Percentiles rank a stretch among this genome's conserved stretches.
These are phyloP conservation scores for Phylloscopus whistleri DNA, from an alignment of 2,113 vertebrate genomes.

Conservation along the genomic window DNA sequence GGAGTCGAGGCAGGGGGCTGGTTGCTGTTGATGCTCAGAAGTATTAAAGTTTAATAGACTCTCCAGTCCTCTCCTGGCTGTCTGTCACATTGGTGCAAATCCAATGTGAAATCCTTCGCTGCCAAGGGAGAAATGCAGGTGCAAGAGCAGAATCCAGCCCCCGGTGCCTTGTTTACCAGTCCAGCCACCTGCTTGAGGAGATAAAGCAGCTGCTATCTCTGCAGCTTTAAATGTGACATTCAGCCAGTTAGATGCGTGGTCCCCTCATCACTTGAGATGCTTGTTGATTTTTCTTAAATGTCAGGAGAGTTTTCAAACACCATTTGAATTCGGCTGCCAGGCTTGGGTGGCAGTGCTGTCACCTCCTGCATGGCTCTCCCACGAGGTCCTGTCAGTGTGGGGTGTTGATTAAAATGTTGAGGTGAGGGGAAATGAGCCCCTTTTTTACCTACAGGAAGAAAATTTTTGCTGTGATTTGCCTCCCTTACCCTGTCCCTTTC, in stretches of 20 bases:
- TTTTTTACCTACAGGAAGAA: neutral
- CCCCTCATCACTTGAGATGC: slow-evolving; percentile 68
- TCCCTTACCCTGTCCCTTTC: neutral
- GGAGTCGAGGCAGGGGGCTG: neutral
- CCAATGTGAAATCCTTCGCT: neutral
- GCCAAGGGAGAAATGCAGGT: neutral
- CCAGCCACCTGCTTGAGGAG: slow-evolving; percentile 72
- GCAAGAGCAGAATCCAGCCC: neutral
- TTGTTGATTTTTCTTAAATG: slow-evolving; percentile 81
- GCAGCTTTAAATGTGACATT: slow-evolving; percentile 78
- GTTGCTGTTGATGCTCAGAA: slow-evolving; percentile 44
- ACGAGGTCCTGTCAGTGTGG: neutral
- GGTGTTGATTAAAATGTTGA: neutral
- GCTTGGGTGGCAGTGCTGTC: neutral
- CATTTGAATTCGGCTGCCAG: slow-evolving; percentile 50
- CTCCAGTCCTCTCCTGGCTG: neutral
- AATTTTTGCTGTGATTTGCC: neutral
- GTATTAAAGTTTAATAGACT: slow-evolving; percentile 74
- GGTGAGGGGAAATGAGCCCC: neutral
- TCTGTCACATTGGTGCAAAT: neutral
- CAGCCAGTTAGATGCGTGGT: slow-evolving; percentile 64
- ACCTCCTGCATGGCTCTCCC: neutral
- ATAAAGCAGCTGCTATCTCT: slow-evolving; percentile 80
- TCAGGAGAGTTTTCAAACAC: slow-evolving; percentile 72
- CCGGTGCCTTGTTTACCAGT: slow-evolving; percentile 65